Conservation (phyloP, 2,888 invertebrate genomes). For the Dryomyza anilis region DNA sequence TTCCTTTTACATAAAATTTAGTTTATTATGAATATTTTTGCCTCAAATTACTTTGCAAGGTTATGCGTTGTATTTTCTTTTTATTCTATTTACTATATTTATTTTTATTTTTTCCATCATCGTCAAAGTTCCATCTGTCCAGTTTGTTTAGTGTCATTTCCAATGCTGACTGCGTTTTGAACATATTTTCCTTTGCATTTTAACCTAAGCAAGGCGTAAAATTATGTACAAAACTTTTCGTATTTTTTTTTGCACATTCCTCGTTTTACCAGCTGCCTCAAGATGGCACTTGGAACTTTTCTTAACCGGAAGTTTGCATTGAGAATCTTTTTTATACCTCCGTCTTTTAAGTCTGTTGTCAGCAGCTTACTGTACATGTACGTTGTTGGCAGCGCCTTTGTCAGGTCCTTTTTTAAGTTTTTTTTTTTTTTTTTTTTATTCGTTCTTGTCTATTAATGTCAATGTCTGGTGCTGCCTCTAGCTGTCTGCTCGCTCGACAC, state of each 20-base stretch:
- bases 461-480: constrained; percentile 1
- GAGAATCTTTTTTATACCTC: constrained; percentile 3
- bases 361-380: not conserved
- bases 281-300: constrained; percentile 12
- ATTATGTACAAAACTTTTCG: constrained; percentile 1
- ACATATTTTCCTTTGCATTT: no score
- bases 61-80: not conserved
- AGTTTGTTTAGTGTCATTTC: no score
- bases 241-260: not conserved
- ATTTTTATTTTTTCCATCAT: not conserved
- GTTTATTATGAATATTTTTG: constrained; percentile 21
- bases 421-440: not conserved
- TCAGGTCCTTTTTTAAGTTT: not conserved
- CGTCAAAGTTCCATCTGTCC: no score
- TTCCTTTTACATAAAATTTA: constrained; percentile 21
- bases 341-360: not conserved
- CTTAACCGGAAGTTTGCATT: constrained; percentile 17
- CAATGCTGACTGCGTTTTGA: no score
- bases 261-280: not conserved
- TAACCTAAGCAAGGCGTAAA: not conserved
- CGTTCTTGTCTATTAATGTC: constrained; percentile 1
- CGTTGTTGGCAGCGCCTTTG: not conserved
- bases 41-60: not conserved
- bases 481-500: not conserved
- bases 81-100: not conserved